Base-by-base conservation (phyloP, 1,140 invertebrate genomes). In the Drosophila serrata region DNA sequence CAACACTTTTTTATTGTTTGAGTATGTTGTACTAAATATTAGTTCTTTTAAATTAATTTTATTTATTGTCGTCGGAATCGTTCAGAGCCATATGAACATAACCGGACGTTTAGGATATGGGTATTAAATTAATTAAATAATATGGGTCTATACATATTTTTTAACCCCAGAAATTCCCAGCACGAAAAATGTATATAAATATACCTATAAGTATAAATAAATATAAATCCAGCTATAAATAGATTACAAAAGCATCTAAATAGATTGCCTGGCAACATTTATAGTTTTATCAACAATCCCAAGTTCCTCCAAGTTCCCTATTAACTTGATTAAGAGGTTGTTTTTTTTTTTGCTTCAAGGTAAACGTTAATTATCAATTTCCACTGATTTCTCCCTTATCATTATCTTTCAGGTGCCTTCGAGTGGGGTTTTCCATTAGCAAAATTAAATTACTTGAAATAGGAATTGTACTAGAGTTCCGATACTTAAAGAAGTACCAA, bases 401-500 rank as follows among this genome's bases (percentile, higher is more conserved):
- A 24, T 39, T 31, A 57, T 31, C n/a, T 37, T 12, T 22, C 11
- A 12, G 2, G 3, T 7, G 5, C 29, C 17, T n/a, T 40, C 4
- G 29, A 13, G 31, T 22, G 19, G 5, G 24, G 4, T 31, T 58
- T 40, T 58, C 64, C 40, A 56, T 69, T 48, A 45, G 8, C 12
- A 17, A 70, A 57, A 48, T 72, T 31, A 46, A 70, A 70, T 69
- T 70, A 35, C 43, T 12, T n/a, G 11, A 68, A 68, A 33, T 67
- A 43, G 12, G 49, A 49, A 40, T 27, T 1, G 3, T 11, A n/a
- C 6, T 1, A 1, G 3, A 17, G 12, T 6, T 0, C 15, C 4
- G 27, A 2, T 2, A 39, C 27, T 27, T 65, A 0, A 29, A 46
- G 12, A 29, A 29, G 15, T 8, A 22, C 22, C 1, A 13, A 6